Evolutionary conservation across 2,113 vertebrate species (phyloP).

Genomic region (Otis tarda): DNA sequence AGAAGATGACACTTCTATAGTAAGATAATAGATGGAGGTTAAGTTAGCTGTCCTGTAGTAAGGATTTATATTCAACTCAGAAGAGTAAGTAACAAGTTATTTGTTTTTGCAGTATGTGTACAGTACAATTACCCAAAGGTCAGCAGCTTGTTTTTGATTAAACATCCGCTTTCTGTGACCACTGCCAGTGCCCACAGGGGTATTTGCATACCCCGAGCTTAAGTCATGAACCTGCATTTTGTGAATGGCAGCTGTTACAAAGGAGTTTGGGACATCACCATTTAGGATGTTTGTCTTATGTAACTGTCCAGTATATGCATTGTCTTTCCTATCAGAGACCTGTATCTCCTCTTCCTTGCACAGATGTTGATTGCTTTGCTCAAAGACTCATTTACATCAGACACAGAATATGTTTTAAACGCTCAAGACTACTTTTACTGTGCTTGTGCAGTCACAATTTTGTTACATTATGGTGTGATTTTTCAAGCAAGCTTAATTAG

Average conservation of each 20-base stretch:
- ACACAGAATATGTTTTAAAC: not conserved
- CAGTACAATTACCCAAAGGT: not conserved
- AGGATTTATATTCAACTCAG: not conserved
- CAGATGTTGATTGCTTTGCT: not conserved
- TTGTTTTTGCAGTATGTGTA: not conserved
- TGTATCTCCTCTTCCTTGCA: not conserved
- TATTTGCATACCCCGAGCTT: not conserved
- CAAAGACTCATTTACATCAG: not conserved
- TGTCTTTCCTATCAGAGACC: not conserved
- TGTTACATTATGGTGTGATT: not conserved
- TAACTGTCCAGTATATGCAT: not conserved
- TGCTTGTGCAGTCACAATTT: not conserved
- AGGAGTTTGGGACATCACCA: not conserved
- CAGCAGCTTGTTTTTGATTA: not conserved
- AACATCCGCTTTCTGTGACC: not conserved
- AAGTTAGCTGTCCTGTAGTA: not conserved
- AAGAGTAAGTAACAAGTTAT: not conserved
- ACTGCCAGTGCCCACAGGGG: not conserved
- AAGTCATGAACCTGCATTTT: not conserved
- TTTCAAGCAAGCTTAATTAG: not conserved
- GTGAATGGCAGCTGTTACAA: not conserved
- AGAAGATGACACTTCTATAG: not conserved
- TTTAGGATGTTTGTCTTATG: not conserved
- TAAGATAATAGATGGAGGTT: not conserved
- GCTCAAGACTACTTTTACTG: not conserved